These are phyloP conservation scores for Chydorus sphaericus DNA, from an alignment of 2,888 invertebrate species.

Conservation along the genomic window DNA sequence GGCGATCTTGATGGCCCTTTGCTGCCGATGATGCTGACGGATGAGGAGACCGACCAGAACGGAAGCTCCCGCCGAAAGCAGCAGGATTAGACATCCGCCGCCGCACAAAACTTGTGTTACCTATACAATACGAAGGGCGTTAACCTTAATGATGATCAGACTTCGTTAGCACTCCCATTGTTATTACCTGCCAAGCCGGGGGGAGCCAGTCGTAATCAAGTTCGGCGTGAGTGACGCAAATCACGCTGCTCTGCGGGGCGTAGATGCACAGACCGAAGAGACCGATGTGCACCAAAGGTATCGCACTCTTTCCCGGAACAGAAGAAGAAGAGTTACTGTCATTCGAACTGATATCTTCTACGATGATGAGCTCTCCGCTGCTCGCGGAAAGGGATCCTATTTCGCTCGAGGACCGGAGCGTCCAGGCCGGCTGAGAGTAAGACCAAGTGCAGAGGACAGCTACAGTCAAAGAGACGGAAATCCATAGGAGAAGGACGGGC, in stretches of 20 bases:
- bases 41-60: not conserved
- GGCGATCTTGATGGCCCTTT: not conserved
- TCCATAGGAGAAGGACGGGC: constrained; percentile 7
- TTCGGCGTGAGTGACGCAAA: constrained; percentile 1
- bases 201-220: constrained; percentile 8
- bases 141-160: not conserved
- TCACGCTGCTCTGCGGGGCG: not conserved
- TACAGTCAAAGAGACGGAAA: not conserved
- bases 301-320: not conserved
- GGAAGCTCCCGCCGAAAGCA: not conserved
- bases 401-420: constrained; percentile 5
- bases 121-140: not conserved
- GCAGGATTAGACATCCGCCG: not conserved
- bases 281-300: constrained; percentile 7
- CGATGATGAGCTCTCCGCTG: not conserved
- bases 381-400: not conserved
- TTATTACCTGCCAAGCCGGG: constrained; percentile 1
- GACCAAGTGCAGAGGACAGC: constrained; percentile 4
- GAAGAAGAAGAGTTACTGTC: not conserved
- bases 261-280: constrained; percentile 9
- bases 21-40: not conserved
- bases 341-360: not conserved
- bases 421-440: constrained; percentile 11
- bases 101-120: not conserved
- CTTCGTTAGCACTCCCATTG: not conserved